phyloP scores from a whole-genome alignment of 2,888 invertebrate genomes.

The Incurvaria masculella region DNA sequence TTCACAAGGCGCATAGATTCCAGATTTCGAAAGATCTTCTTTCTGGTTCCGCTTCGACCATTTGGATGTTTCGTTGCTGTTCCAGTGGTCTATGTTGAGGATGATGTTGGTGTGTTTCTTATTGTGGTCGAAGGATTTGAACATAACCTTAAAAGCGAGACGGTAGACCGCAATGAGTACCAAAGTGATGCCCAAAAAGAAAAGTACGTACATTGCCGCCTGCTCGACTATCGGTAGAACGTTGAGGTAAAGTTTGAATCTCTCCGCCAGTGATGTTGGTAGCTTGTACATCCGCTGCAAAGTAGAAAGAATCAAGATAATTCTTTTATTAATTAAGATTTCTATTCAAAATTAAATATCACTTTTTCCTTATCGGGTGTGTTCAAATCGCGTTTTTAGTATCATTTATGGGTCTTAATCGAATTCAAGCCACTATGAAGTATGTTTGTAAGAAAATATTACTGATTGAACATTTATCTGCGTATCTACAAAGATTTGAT shows the following conservation, averaged over 20 bases:
- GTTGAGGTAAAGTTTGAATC: conserved; percentile 72
- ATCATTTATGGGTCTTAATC: too few species aligned
- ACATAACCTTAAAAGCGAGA: conserved; percentile 45
- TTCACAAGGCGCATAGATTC: conserved; percentile 41
- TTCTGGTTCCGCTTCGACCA: conserved; percentile 19
- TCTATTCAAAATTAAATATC: too few species aligned
- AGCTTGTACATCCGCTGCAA: conserved; percentile 68
- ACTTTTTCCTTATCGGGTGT: too few species aligned
- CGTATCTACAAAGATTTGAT: too few species aligned
- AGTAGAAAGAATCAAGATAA: too few species aligned
- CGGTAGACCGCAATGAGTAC: conserved; percentile 47
- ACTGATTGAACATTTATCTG: too few species aligned
- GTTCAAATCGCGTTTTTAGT: too few species aligned
- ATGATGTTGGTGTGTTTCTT: conserved; percentile 24
- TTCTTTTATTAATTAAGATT: too few species aligned
- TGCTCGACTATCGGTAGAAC: conserved; percentile 63
- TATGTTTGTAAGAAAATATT: too few species aligned
- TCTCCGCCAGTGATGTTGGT: conserved; percentile 57
- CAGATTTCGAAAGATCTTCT: conserved; percentile 13
- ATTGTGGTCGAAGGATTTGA: conserved; percentile 27
- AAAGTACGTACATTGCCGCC: conserved; percentile 52
- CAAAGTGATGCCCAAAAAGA: conserved; percentile 48
- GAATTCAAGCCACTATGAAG: too few species aligned
- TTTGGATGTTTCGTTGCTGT: conserved; percentile 21
- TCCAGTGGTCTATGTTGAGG: conserved; percentile 25